phyloP scores from a whole-genome alignment of 2,888 invertebrate species.

The Megastigmus dorsalis region DNA sequence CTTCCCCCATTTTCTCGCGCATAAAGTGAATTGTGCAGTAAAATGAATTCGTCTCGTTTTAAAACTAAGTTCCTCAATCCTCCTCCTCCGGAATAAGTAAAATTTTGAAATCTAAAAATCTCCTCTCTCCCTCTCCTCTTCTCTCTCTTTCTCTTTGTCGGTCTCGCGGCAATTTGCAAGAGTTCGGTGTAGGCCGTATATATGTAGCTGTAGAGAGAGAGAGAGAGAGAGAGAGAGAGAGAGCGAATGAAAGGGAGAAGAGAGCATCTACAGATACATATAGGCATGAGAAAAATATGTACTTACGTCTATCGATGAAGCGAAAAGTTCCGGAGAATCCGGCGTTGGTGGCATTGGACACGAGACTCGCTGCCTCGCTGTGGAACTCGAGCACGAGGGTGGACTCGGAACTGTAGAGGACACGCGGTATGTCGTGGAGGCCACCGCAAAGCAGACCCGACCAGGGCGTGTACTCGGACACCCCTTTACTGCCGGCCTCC shows the following conservation, averaged over 20 bases:
- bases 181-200: no score
- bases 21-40: neutral
- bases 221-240: no score
- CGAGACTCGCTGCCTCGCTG: slow-evolving; percentile 72
- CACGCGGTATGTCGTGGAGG: slow-evolving; percentile 81
- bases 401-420: slow-evolving; percentile 85
- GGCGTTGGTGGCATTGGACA: slow-evolving; percentile 80
- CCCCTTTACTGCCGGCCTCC: slow-evolving; percentile 79
- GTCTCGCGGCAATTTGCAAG: neutral
- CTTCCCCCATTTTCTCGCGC: neutral
- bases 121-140: neutral
- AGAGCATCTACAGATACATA: no score
- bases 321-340: slow-evolving; percentile 86
- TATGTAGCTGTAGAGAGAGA: no score
- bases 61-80: slow-evolving; percentile 12
- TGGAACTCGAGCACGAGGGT: slow-evolving; percentile 86
- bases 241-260: no score
- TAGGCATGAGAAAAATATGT: slow-evolving; percentile 26
- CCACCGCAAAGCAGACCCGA: slow-evolving; percentile 84
- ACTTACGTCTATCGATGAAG: slow-evolving; percentile 87
- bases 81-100: neutral
- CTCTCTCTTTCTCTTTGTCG: neutral
- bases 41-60: slow-evolving; percentile 7
- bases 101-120: slow-evolving; percentile 4
- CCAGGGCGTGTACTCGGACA: slow-evolving; percentile 87